Evolutionary conservation across 2,888 invertebrate species (phyloP).

Genomic region (Mycalesis mineus): DNA sequence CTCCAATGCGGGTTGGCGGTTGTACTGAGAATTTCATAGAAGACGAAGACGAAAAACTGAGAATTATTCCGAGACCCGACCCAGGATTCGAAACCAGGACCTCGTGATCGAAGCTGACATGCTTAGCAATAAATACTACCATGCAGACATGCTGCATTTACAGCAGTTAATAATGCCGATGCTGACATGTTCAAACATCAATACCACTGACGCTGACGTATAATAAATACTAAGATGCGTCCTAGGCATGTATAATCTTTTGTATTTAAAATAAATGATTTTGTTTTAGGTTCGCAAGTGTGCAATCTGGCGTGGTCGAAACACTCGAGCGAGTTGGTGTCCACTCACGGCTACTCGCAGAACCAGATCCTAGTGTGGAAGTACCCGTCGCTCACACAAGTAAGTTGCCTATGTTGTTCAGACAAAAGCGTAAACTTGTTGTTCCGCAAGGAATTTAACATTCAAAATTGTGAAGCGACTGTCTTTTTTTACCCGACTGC

Average conservation of each 20-base stretch:
- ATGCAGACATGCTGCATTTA: neutral
- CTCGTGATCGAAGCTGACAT: neutral
- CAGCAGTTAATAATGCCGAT: neutral
- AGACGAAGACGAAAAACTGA: no score
- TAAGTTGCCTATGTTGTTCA: constrained; percentile 60
- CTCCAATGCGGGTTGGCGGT: no score
- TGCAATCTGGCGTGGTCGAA: constrained; percentile 99
- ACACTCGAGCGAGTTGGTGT: constrained; percentile 97
- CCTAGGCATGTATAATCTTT: no score
- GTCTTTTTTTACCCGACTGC: no score
- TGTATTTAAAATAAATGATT: neutral
- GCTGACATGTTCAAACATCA: neutral
- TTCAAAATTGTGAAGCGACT: no score
- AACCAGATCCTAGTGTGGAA: constrained; percentile 99
- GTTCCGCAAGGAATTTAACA: no score
- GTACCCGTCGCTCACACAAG: constrained; percentile 96
- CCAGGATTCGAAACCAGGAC: no score
- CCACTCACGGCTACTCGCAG: constrained; percentile 98
- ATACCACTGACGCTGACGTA: neutral
- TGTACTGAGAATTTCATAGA: no score
- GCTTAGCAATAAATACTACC: neutral
- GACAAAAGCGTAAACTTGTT: no score
- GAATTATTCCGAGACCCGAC: no score
- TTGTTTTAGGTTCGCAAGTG: constrained; percentile 90
- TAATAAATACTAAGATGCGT: neutral